Conservation (phyloP, 2,888 invertebrate genomes). For the Atherix ibis region DNA sequence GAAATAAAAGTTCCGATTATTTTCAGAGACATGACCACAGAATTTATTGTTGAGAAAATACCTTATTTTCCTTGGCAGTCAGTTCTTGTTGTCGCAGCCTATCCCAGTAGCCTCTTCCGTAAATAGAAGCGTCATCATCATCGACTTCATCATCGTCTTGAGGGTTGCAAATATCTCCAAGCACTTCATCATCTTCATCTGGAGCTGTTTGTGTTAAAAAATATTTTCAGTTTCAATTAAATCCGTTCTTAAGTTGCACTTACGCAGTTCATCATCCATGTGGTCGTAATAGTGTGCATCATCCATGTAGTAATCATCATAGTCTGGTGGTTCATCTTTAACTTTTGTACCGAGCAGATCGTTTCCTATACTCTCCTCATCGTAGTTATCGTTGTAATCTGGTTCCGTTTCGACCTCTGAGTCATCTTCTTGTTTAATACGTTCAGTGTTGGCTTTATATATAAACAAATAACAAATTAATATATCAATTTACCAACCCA, state of each 20-base stretch:
- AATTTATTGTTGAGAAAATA: too few relatives aligned
- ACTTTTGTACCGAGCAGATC: background rate
- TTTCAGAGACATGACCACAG: too few relatives aligned
- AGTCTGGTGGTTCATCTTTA: background rate
- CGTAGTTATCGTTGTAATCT: slow-evolving; percentile 4
- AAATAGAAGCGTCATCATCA: slow-evolving; percentile 9
- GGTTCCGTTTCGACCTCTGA: background rate
- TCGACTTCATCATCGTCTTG: slow-evolving; percentile 11
- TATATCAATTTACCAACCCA: too few relatives aligned
- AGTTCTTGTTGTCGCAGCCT: slow-evolving; percentile 10
- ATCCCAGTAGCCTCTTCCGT: slow-evolving; percentile 9
- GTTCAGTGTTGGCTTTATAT: too few relatives aligned
- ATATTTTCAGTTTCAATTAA: too few relatives aligned
- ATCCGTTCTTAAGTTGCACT: background rate
- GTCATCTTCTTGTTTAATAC: background rate
- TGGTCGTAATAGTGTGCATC: slow-evolving; percentile 11
- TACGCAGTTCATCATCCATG: background rate
- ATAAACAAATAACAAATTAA: too few relatives aligned
- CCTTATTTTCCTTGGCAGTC: slow-evolving; percentile 11
- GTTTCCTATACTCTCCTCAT: slow-evolving; percentile 6
- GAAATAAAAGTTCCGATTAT: too few relatives aligned
- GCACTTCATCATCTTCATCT: background rate
- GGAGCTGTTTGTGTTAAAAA: too few relatives aligned
- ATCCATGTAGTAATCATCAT: slow-evolving; percentile 10
- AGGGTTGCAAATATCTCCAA: background rate